A percentile compares a stretch with the other conserved stretches of the same genome.
Evolutionary conservation across 2,797 vertebrate species (phyloP).

Genomic region (Sebastes paucispinis): DNA sequence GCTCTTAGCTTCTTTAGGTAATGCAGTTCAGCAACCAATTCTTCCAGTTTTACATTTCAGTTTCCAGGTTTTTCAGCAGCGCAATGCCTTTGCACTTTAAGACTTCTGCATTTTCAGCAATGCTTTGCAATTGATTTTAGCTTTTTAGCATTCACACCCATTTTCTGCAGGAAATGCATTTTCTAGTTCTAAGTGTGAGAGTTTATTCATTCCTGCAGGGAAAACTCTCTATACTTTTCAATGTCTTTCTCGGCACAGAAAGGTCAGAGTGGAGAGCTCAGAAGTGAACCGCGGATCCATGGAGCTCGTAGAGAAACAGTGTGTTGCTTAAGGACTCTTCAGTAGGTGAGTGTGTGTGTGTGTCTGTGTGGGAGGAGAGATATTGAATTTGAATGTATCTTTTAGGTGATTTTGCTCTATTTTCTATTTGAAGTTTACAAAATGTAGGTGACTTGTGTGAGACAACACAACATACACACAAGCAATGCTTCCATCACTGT

Average conservation of each 20-base stretch:
- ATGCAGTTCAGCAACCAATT: accelerated
- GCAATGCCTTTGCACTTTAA: too few relatives aligned
- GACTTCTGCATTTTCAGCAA: too few relatives aligned
- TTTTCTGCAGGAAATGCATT: too few relatives aligned
- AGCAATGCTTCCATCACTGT: background rate
- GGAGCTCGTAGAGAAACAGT: constrained; percentile 15
- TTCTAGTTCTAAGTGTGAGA: background rate
- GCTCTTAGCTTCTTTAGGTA: background rate
- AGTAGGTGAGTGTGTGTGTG: background rate
- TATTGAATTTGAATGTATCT: background rate
- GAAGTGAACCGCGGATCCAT: constrained; percentile 24
- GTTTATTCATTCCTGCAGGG: constrained; percentile 27
- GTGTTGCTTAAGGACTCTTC: constrained; percentile 35
- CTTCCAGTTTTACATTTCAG: too few relatives aligned
- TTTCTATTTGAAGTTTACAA: constrained; percentile 14
- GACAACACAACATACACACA: background rate
- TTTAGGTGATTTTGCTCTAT: background rate
- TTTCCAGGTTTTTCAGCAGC: too few relatives aligned
- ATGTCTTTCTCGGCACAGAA: background rate
- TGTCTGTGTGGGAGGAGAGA: background rate
- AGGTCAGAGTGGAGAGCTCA: constrained; percentile 31
- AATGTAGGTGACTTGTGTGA: background rate
- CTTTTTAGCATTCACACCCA: too few relatives aligned
- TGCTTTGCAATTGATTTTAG: too few relatives aligned
- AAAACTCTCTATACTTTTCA: constrained; percentile 2